Percentiles rank a stretch among this genome's conserved stretches.
These are phyloP conservation scores for Euthynnus affinis DNA, from an alignment of 2,797 vertebrate genomes.

Conservation along the genomic window DNA sequence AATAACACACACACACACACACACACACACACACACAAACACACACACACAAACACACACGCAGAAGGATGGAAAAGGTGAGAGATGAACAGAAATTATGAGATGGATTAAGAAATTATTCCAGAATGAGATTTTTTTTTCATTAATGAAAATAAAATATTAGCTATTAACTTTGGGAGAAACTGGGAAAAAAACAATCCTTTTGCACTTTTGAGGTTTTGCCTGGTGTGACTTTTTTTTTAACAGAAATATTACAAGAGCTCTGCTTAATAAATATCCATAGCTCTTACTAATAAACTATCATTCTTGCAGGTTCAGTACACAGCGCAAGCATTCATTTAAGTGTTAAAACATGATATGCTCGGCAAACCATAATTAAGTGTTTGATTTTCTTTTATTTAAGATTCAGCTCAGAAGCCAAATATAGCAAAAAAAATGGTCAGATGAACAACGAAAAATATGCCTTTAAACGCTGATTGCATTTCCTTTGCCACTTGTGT, in stretches of 20 bases:
- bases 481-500: not conserved
- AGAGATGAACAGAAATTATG: constrained; percentile 63
- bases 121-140: constrained; percentile 33
- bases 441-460: not conserved
- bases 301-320: constrained; percentile 19
- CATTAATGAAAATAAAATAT: constrained; percentile 56
- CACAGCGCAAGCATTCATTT: constrained; percentile 29
- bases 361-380: constrained; percentile 25
- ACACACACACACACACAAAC: not conserved
- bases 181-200: not conserved
- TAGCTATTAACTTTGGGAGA: constrained; percentile 12
- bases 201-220: constrained; percentile 26
- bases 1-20: constrained; percentile 19
- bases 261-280: constrained; percentile 20
- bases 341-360: constrained; percentile 40
- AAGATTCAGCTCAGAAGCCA: not conserved
- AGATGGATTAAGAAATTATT: constrained; percentile 66
- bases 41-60: constrained; percentile 4
- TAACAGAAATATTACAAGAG: not conserved
- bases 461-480: too few relatives aligned
- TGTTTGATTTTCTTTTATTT: constrained; percentile 18
- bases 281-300: constrained; percentile 14
- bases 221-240: constrained; percentile 3
- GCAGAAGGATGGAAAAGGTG: constrained; percentile 47
- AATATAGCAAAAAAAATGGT: not conserved